Conservation (phyloP, 2,797 vertebrate species). For the Phrynocephalus guinanensis region DNA sequence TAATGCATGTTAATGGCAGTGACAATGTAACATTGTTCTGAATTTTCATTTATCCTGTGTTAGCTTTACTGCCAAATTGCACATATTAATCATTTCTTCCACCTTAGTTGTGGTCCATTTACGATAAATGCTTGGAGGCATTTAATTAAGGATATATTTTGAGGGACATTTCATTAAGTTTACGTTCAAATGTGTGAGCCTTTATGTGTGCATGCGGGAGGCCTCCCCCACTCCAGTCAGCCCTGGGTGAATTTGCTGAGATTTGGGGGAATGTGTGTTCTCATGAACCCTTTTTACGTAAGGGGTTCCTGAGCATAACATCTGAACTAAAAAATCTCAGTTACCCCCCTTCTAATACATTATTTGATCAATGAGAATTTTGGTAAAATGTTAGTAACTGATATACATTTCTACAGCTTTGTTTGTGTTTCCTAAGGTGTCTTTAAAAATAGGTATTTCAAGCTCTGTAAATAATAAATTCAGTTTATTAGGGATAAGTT, state of each 20-base stretch:
- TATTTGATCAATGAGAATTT: constrained; percentile 50
- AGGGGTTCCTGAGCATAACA: constrained; percentile 48
- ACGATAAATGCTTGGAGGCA: constrained; percentile 55
- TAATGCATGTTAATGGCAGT: constrained; percentile 10
- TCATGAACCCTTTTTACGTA: constrained; percentile 43
- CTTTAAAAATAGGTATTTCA: constrained; percentile 71
- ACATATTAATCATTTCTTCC: constrained; percentile 56
- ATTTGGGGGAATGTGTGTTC: constrained; percentile 49
- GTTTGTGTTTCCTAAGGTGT: constrained; percentile 63
- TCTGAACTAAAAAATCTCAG: constrained; percentile 36
- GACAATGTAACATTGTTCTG: constrained; percentile 29
- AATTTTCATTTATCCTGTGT: constrained; percentile 40
- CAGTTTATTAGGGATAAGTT: constrained; percentile 78
- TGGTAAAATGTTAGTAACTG: constrained; percentile 61
- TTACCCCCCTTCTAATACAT: constrained; percentile 41
- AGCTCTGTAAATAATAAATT: constrained; percentile 83
- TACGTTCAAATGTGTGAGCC: constrained; percentile 41
- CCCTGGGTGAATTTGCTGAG: constrained; percentile 48
- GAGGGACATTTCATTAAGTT: constrained; percentile 54
- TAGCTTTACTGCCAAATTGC: constrained; percentile 45
- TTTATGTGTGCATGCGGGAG: neutral
- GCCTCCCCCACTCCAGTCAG: constrained; percentile 11
- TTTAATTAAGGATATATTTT: constrained; percentile 63
- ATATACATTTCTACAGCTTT: constrained; percentile 63
- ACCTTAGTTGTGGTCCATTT: constrained; percentile 64